phyloP scores from a whole-genome alignment of 2,797 vertebrate species.

The Alca torda region DNA sequence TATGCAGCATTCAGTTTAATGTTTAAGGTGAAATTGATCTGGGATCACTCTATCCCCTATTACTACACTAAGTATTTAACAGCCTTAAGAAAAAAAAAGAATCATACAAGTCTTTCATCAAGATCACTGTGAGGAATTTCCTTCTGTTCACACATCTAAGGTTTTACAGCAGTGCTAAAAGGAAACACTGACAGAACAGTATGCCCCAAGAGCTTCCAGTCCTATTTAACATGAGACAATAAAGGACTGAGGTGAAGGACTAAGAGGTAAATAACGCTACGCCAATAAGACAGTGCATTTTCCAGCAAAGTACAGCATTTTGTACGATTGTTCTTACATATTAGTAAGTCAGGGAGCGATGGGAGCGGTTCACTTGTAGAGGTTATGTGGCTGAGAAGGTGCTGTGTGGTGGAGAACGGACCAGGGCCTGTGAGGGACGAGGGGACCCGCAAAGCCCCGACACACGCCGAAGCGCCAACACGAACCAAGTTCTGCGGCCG shows the following conservation, averaged over 20 bases:
- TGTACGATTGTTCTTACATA: not conserved
- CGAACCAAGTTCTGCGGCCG: rapidly evolving
- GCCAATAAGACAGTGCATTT: rapidly evolving
- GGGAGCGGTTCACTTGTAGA: too few relatives aligned
- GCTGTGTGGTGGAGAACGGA: too few relatives aligned
- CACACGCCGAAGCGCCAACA: rapidly evolving
- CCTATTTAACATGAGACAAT: not conserved
- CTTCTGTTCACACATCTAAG: not conserved
- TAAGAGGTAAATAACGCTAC: rapidly evolving
- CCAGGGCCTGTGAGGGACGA: rapidly evolving
- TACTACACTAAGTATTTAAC: not conserved
- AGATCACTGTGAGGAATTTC: not conserved
- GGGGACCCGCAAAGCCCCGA: rapidly evolving
- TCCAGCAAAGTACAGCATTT: not conserved
- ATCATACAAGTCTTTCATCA: not conserved
- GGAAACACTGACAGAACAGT: not conserved
- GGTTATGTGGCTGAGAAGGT: rapidly evolving
- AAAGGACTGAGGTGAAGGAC: not conserved
- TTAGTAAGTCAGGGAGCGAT: not conserved
- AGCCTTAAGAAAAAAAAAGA: not conserved
- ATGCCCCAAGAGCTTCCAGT: not conserved
- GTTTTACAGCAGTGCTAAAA: not conserved
- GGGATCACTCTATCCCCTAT: not conserved
- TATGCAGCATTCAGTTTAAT: not conserved
- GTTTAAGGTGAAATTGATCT: not conserved